Evolutionary conservation across 2,888 invertebrate species (phyloP).

Genomic region (Linnaemya tessellans): DNA sequence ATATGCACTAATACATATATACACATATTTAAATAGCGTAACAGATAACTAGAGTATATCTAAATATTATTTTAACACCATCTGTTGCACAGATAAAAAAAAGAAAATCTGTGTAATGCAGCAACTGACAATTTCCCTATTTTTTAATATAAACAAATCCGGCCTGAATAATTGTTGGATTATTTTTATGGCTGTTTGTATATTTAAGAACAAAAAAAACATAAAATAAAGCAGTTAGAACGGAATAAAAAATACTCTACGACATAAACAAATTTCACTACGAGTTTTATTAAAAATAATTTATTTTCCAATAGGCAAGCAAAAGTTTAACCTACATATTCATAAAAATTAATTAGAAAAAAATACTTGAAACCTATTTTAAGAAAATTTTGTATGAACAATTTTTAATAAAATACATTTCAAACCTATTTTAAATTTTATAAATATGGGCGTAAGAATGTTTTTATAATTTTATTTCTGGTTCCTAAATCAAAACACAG

Average conservation of each 20-base stretch:
- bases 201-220: not conserved
- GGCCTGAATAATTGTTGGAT: not conserved
- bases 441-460: too few relatives aligned
- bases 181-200: not conserved
- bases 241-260: not conserved
- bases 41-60: not conserved
- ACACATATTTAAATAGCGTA: too few relatives aligned
- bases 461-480: too few relatives aligned
- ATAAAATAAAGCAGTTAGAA: not conserved
- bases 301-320: too few relatives aligned
- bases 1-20: not conserved
- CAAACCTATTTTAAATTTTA: too few relatives aligned
- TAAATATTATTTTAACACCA: conserved; percentile 30
- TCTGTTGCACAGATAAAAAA: conserved; percentile 32
- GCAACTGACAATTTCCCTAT: not conserved
- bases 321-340: too few relatives aligned
- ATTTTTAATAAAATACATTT: too few relatives aligned
- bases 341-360: too few relatives aligned
- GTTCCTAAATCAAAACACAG: too few relatives aligned
- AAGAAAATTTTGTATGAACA: too few relatives aligned
- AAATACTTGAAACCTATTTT: too few relatives aligned
- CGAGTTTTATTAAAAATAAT: too few relatives aligned
- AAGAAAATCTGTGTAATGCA: not conserved
- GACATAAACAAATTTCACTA: not conserved
- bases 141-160: not conserved